Evolutionary conservation across 2,113 vertebrate species (phyloP).

Genomic region (Pipra filicauda): DNA sequence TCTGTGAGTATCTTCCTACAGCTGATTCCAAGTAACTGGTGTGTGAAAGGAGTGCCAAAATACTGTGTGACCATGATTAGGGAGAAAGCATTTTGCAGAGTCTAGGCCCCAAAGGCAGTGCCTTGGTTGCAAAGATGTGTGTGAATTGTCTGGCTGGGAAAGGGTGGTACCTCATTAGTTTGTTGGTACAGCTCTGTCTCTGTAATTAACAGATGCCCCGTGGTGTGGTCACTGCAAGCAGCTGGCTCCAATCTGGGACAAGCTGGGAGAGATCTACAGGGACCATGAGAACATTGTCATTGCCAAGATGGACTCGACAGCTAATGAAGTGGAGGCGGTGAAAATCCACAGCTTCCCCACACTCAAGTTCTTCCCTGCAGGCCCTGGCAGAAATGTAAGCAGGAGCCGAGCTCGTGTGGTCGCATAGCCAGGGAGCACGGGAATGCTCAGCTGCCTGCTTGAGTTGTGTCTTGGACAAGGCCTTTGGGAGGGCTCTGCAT

Average conservation of each 20-base stretch:
- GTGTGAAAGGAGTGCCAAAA: background rate
- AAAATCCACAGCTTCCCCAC: slow-evolving; percentile 99
- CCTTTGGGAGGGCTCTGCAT: background rate
- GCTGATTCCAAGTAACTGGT: background rate
- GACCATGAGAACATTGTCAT: slow-evolving; percentile 83
- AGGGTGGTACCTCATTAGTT: background rate
- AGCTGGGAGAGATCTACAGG: slow-evolving; percentile 90
- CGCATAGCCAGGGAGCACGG: background rate
- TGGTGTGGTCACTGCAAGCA: slow-evolving; percentile 99
- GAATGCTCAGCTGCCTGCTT: background rate
- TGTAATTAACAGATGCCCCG: slow-evolving; percentile 84
- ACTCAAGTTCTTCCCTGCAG: slow-evolving; percentile 93
- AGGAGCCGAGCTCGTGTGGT: background rate
- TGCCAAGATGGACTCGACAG: slow-evolving; percentile 97
- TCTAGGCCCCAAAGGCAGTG: too few relatives aligned
- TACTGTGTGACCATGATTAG: background rate
- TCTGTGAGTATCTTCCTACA: slow-evolving; percentile 83
- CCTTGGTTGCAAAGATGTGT: background rate
- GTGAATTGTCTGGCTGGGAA: background rate
- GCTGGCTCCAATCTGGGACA: slow-evolving; percentile 95
- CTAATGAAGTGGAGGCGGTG: slow-evolving; percentile 92
- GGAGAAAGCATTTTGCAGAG: background rate
- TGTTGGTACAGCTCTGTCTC: background rate
- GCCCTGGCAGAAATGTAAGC: slow-evolving; percentile 82
- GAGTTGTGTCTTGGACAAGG: background rate